phyloP scores from a whole-genome alignment of 1,140 invertebrate species.

The Pinna nobilis region DNA sequence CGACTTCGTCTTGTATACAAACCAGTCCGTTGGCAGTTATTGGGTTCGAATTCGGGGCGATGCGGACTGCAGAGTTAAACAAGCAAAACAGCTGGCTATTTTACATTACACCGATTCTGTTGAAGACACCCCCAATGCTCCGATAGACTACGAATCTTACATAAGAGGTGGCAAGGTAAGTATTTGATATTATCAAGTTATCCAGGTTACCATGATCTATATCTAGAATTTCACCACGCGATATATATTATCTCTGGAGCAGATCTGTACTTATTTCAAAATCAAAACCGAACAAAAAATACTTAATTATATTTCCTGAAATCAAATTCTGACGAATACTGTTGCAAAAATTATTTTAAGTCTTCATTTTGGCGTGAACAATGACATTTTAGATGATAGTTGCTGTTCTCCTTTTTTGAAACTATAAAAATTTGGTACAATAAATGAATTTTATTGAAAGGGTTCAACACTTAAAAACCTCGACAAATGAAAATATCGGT shows the following conservation, averaged over 20 bases:
- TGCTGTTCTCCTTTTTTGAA: no score
- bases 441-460: no score
- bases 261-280: not conserved
- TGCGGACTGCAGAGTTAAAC: slow-evolving; percentile 85
- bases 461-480: no score
- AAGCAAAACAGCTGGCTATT: slow-evolving; percentile 85
- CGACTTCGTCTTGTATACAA: slow-evolving; percentile 87
- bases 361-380: no score
- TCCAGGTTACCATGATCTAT: not conserved
- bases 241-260: not conserved
- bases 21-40: slow-evolving; percentile 83
- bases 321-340: no score
- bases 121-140: slow-evolving; percentile 67
- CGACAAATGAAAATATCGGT: no score
- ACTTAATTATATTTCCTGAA: not conserved
- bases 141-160: slow-evolving; percentile 82
- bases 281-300: not conserved
- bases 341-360: no score
- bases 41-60: slow-evolving; percentile 87
- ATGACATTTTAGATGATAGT: no score
- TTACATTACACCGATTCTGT: slow-evolving; percentile 54
- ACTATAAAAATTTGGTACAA: no score
- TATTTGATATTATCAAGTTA: not conserved
- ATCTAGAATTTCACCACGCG: not conserved
- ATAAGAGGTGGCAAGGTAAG: slow-evolving; percentile 55